phyloP scores from a whole-genome alignment of 1,140 invertebrate genomes.

The Temnothorax curvispinosus region DNA sequence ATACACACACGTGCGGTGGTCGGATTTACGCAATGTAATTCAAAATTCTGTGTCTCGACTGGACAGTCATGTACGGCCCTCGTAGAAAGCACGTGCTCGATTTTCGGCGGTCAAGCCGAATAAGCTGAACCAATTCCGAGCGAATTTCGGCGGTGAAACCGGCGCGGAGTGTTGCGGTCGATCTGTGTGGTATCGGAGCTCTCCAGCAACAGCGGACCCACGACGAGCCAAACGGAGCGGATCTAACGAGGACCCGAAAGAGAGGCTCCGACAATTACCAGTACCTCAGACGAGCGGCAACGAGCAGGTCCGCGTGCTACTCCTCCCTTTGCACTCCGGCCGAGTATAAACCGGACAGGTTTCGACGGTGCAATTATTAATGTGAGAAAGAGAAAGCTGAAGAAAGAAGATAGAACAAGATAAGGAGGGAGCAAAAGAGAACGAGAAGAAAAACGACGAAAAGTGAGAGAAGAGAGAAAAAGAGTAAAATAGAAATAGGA shows the following conservation, averaged over 20 bases:
- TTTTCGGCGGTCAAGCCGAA: slow-evolving; percentile 45
- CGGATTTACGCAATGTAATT: neutral
- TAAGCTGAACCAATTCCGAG: slow-evolving; percentile 39
- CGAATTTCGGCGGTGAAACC: slow-evolving; percentile 50
- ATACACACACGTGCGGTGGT: neutral
- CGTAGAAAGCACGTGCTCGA: slow-evolving; percentile 65
- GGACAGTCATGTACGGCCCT: neutral
- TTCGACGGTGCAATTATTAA: slow-evolving; percentile 79
- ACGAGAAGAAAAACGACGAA: slow-evolving; percentile 29
- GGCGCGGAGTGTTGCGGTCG: slow-evolving; percentile 14
- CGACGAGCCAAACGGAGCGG: slow-evolving; percentile 51
- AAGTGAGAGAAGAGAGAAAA: slow-evolving; percentile 41
- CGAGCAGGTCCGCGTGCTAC: slow-evolving; percentile 55
- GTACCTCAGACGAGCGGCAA: slow-evolving; percentile 68
- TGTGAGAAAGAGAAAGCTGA: slow-evolving; percentile 69
- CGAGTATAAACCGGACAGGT: slow-evolving; percentile 77
- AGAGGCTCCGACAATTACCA: slow-evolving; percentile 70
- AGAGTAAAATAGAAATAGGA: slow-evolving; percentile 40
- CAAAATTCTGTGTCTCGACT: slow-evolving; percentile 12
- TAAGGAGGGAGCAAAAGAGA: neutral
- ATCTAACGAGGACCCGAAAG: slow-evolving; percentile 68
- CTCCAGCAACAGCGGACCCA: slow-evolving; percentile 29
- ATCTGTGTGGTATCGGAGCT: slow-evolving; percentile 66
- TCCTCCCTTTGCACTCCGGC: slow-evolving; percentile 64
- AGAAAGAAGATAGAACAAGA: slow-evolving; percentile 6